Evolutionary conservation across 2,113 vertebrate species (phyloP).

Genomic region (Eretmochelys imbricata): DNA sequence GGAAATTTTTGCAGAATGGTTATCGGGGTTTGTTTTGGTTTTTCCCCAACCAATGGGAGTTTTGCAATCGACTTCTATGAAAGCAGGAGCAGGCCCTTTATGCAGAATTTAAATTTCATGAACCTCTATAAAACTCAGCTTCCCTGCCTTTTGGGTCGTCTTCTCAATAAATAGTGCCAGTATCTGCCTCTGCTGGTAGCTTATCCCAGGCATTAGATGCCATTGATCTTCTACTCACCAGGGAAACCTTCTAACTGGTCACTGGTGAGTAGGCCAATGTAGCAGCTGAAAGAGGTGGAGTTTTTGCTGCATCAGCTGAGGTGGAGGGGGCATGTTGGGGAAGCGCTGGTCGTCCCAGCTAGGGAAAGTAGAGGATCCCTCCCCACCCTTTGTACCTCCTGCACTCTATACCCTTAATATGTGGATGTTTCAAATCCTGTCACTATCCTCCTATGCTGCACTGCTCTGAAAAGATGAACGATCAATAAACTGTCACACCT

Average conservation of each 20-base stretch:
- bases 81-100: background rate
- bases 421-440: background rate
- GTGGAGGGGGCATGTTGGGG: background rate
- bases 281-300: background rate
- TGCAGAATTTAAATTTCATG: background rate
- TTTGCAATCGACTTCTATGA: background rate
- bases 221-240: fast-evolving
- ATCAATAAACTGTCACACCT: background rate
- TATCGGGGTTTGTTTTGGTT: background rate
- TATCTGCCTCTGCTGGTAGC: background rate
- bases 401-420: background rate
- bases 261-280: fast-evolving
- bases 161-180: background rate
- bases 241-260: background rate
- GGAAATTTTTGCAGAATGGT: background rate
- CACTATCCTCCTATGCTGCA: background rate
- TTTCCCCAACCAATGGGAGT: background rate
- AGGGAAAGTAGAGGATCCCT: too few relatives aligned
- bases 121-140: background rate
- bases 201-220: background rate
- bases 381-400: too few relatives aligned
- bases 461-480: background rate
- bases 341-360: fast-evolving
- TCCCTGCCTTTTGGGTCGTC: background rate
- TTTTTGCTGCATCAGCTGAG: background rate